A percentile compares a stretch with the other conserved stretches of the same genome.
These are phyloP conservation scores for Papilio xuthus DNA, from an alignment of 1,140 invertebrate genomes.

Conservation along the genomic window DNA sequence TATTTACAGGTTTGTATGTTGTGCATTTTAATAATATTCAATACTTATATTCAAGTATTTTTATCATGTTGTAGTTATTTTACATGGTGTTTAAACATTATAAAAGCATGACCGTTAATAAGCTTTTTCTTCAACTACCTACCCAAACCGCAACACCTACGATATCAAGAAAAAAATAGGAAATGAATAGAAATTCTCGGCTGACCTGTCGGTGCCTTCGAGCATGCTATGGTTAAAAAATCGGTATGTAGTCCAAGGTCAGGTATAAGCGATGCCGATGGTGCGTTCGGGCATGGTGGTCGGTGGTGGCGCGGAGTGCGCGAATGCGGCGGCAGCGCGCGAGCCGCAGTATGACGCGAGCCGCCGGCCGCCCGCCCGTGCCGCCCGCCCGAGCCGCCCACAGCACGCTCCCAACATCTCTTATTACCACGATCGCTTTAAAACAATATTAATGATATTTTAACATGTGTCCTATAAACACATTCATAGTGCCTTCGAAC, in stretches of 20 bases:
- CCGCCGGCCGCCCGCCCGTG: slow-evolving; percentile 42
- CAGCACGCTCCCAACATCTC: slow-evolving; percentile 64
- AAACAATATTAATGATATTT: slow-evolving; percentile 45
- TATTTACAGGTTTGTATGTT: background rate
- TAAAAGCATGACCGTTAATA: too few relatives aligned
- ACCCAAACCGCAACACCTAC: background rate
- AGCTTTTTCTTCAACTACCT: background rate
- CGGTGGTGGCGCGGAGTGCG: slow-evolving; percentile 52
- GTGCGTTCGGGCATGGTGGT: slow-evolving; percentile 59
- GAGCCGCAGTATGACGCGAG: slow-evolving; percentile 33
- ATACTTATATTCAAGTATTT: too few relatives aligned
- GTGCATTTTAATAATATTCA: background rate
- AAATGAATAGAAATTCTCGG: slow-evolving; percentile 9
- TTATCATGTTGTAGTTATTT: too few relatives aligned
- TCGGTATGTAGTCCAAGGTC: slow-evolving; percentile 74
- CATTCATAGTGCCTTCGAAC: slow-evolving; percentile 58
- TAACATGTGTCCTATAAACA: slow-evolving; percentile 62
- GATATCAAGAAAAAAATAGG: background rate
- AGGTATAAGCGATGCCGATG: slow-evolving; percentile 56
- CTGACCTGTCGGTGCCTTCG: slow-evolving; percentile 31
- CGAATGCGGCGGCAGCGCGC: slow-evolving; percentile 56
- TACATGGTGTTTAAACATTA: too few relatives aligned
- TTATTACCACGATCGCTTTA: slow-evolving; percentile 45
- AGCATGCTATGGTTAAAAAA: slow-evolving; percentile 55
- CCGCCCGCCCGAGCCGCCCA: slow-evolving; percentile 57